Evolutionary conservation across 1,140 invertebrate genomes (phyloP), one percentile per base, ranked within the genome.

Genomic region (Vanessa tameamea): DNA sequence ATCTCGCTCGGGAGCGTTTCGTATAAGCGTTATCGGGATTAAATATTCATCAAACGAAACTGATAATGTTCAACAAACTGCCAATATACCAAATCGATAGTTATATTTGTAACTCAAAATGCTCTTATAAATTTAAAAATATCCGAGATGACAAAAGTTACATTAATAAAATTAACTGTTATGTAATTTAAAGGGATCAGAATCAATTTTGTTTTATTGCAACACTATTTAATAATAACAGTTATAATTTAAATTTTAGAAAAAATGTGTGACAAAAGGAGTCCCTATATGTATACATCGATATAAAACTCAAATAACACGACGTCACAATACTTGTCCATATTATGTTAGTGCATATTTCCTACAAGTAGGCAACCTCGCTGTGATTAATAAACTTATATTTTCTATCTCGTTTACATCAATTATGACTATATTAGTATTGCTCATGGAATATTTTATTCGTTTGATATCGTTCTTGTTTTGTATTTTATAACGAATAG

Each of bases 301-400:
- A 31, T 31, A 31, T 31, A 31, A 20, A 53, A 20, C 7, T 53
- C 4, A 8, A 53, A 53, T 1, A 53, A 20, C 50, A n/a, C 3
- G 50, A n/a, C 15, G 2, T 31, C 12, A 20, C 16, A 8, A 23
- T 26, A 26, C 16, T 20, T 57, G 6, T n/a, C n/a, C 16, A 23
- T 5, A n/a, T 15, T 31, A 9, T 9, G 55, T 57, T 31, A 26
- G 0, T 57, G 11, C 55, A 57, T 57, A 23, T 57, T 16, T 57
- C 31, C n/a, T 11, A 20, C 9, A 55, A 55, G 53, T 55, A 23
- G n/a, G 53, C n/a, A 55, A 55, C 53, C 53, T 55, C 53, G 53
- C 53, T 20, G 53, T 16, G 14, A 55, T 16, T 55, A 55, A 55
- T 14, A 11, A 43, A 12, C 48, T 51, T 51, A 51, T 15, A n/a